Conservation (phyloP, 2,888 invertebrate genomes). For the Epinotia brunnichana region DNA sequence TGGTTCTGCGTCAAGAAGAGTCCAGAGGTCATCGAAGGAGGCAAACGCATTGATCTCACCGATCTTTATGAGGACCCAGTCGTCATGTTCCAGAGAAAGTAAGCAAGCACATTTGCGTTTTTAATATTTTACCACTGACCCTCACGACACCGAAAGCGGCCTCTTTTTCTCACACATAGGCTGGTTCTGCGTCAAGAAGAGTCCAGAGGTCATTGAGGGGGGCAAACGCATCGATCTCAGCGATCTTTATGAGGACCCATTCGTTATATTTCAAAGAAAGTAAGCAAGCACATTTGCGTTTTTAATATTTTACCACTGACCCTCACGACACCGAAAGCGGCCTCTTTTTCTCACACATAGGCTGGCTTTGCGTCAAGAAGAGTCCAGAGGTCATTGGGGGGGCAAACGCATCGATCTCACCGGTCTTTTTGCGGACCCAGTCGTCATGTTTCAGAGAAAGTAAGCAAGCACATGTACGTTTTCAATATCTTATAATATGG, state of each 20-base stretch:
- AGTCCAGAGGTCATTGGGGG: slow-evolving; percentile 92
- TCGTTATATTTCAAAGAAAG: slow-evolving; percentile 94
- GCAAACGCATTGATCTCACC: slow-evolving; percentile 90
- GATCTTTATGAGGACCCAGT: slow-evolving; percentile 93
- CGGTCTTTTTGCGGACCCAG: slow-evolving; percentile 92
- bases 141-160: slow-evolving; percentile 93
- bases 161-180: slow-evolving; percentile 98
- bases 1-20: slow-evolving; percentile 95
- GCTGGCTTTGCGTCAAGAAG: slow-evolving; percentile 95
- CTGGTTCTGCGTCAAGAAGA: slow-evolving; percentile 94
- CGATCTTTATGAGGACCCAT: slow-evolving; percentile 92
- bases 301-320: slow-evolving; percentile 80
- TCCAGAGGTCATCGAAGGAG: slow-evolving; percentile 91
- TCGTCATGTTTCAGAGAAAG: slow-evolving; percentile 94
- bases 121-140: slow-evolving; percentile 84
- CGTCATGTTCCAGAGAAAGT: slow-evolving; percentile 94
- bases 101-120: slow-evolving; percentile 54
- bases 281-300: slow-evolving; percentile 67
- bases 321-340: slow-evolving; percentile 95
- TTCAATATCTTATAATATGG: neutral
- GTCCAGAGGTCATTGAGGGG: slow-evolving; percentile 91
- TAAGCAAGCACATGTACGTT: slow-evolving; percentile 67
- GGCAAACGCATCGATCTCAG: slow-evolving; percentile 92
- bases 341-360: slow-evolving; percentile 97
- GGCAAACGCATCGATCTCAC: slow-evolving; percentile 92